Percentiles rank a stretch among this genome's conserved stretches.
phyloP scores from a whole-genome alignment of 2,888 invertebrate genomes.

The Drosophila ochracea region DNA sequence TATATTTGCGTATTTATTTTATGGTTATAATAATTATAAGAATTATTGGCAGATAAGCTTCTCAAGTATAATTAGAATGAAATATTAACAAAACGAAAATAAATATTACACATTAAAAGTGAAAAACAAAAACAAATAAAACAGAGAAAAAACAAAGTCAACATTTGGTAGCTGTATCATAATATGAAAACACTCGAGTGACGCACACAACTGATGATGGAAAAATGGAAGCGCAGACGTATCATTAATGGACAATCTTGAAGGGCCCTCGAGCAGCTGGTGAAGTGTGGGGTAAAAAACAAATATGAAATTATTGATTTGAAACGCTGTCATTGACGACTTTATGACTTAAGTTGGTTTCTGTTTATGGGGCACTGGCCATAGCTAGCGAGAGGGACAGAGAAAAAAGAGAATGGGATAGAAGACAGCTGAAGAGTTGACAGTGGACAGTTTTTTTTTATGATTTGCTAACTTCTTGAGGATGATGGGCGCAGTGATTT shows the following conservation, averaged over 20 bases:
- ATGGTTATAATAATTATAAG: neutral
- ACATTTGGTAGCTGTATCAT: constrained; percentile 15
- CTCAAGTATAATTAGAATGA: neutral
- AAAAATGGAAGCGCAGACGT: constrained; percentile 38
- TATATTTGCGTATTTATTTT: neutral
- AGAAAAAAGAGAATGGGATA: constrained; percentile 35
- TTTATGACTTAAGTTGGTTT: constrained; percentile 70
- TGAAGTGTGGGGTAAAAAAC: constrained; percentile 21
- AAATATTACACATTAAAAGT: neutral
- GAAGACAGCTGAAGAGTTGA: constrained; percentile 67
- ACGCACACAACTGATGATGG: constrained; percentile 26
- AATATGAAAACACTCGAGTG: constrained; percentile 19
- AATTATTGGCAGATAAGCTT: neutral
- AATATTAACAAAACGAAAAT: neutral
- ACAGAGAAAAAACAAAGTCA: neutral
- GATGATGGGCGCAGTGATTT: constrained; percentile 52
- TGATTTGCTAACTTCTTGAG: constrained; percentile 65
- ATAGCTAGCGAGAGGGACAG: constrained; percentile 25
- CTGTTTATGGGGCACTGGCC: constrained; percentile 56
- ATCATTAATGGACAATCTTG: constrained; percentile 41
- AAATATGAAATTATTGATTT: constrained; percentile 69
- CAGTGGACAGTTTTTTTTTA: constrained; percentile 74
- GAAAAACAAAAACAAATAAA: constrained; percentile 1
- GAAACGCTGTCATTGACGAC: constrained; percentile 72
- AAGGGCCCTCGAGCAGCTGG: constrained; percentile 25